Evolutionary conservation across 2,113 vertebrate genomes (phyloP), one percentile per base, ranked within the genome.

Genomic region (Psilopogon haemacephalus): DNA sequence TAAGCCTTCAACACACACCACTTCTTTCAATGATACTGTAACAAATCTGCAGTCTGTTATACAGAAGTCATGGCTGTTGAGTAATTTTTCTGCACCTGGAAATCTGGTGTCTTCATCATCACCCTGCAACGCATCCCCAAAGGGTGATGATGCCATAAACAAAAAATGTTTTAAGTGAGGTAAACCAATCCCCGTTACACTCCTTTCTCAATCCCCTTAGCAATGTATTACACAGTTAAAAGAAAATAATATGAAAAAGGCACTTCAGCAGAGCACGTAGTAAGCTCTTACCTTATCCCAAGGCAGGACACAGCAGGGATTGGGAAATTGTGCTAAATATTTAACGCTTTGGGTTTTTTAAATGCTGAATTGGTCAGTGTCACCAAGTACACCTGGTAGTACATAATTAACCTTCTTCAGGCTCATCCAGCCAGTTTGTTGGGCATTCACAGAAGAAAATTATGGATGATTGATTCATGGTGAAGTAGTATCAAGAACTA

Each of bases 121-220:
- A 95, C 90, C 87, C 93, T 59, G 60, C 85, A 90, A 94, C 77
- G 75, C 81, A 91, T 92, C 84, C 94, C 90, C 91, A 8, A 75
- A 69, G 84, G 78, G 91, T 87, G 87, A 93, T 0, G 6, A 89
- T 91, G 46, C 59, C 56, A 42, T 71, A 55, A 83, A 86, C 48
- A 81, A 88, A 88, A 60, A 50, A 77, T 64, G 52, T 89, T 94
- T 87, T 92, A 64, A 92, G 75, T 95, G 95, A 96, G 94, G 96
- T 96, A 96, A 94, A 85, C 93, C 82, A 90, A 96, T 95, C 95
- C 94, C 96, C 89, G 55, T 94, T 88, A 90, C 75, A 95, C 94
- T 96, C 94, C 94, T 63, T 91, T 94, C 92, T 83, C 84, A 95
- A 95, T 92, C 96, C 94, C 94, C 89, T 87, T 77, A 86, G 58